Evolutionary conservation across 2,888 invertebrate species (phyloP).

Genomic region (Eupithecia centaureata): DNA sequence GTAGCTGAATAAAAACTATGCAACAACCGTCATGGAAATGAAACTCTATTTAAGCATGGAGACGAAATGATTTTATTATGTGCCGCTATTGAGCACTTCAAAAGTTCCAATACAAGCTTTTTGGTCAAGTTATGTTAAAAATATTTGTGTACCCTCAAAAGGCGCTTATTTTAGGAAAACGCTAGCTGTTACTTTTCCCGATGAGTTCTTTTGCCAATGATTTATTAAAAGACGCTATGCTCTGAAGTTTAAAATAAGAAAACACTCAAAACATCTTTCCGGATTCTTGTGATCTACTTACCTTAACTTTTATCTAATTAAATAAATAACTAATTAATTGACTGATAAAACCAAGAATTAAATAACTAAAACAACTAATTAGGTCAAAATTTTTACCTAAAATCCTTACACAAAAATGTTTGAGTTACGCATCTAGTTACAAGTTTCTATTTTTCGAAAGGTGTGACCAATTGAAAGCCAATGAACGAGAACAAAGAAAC

Average conservation of each 20-base stretch:
- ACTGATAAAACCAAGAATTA: too few relatives aligned
- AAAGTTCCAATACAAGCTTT: too few relatives aligned
- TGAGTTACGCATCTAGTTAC: slow-evolving; percentile 17
- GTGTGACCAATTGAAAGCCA: slow-evolving; percentile 38
- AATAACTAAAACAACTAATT: too few relatives aligned
- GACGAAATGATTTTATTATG: neutral
- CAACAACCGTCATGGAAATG: neutral
- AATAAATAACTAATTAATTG: too few relatives aligned
- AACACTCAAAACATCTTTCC: neutral
- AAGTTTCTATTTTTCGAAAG: neutral
- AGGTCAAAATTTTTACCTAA: too few relatives aligned
- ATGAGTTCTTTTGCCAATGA: too few relatives aligned
- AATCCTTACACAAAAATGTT: neutral
- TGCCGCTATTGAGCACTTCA: neutral
- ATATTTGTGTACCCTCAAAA: too few relatives aligned
- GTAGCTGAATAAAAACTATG: slow-evolving; percentile 37
- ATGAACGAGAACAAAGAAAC: slow-evolving; percentile 40
- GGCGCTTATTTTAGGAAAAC: too few relatives aligned
- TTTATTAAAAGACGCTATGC: neutral
- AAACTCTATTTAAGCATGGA: neutral
- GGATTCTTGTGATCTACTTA: too few relatives aligned
- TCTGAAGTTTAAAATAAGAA: neutral
- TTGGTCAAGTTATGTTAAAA: too few relatives aligned
- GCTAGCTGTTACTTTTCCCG: too few relatives aligned
- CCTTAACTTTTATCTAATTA: too few relatives aligned